Evolutionary conservation across 2,888 invertebrate species (phyloP), one percentile per base, ranked within the genome.

Genomic region (Choristoneura rosaceana): DNA sequence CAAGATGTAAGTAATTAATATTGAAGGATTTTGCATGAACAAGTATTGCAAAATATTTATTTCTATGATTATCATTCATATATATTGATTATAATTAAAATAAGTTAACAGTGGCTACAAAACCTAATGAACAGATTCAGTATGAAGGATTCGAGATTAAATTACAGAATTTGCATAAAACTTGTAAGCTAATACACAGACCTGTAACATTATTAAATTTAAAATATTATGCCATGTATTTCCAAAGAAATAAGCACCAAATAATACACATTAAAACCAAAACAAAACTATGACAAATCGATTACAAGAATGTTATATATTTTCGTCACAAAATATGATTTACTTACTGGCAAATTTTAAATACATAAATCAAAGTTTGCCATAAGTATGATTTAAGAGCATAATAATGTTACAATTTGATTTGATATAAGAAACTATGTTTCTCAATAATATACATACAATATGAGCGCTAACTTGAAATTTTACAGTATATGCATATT

Each of bases 311-410:
- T 25, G n/a, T 55, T 38, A 12, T 12, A 43, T 14, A 41, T 52
- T 43, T 63, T 47, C 3, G 50, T 43, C 61, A 33, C n/a, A 55
- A 62, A 43, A 45, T 33, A 43, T 43, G 52, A 63, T 52, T 64
- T 62, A 62, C 80, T 80, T 81, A 88, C 84, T 82, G 86, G 84
- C 81, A 84, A 86, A 84, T 82, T 83, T 82, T 86, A 81, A 86
- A 69, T 47, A n/a, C n/a, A n/a, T n/a, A 85, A 85, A 89, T 89
- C 89, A 89, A 88, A 89, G 88, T 83, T 79, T 83, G 86, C 83
- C 82, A 85, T 75, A 78, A 79, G 80, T 84, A 82, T 85, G 79
- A 76, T 82, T 82, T 79, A 80, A 83, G 81, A 80, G 80, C 71
- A 67, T 82, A 80, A 83, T 77, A 77, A 84, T 76, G 78, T 77